Evolutionary conservation across 2,797 vertebrate genomes (phyloP).

Genomic region (Myioborus miniatus): DNA sequence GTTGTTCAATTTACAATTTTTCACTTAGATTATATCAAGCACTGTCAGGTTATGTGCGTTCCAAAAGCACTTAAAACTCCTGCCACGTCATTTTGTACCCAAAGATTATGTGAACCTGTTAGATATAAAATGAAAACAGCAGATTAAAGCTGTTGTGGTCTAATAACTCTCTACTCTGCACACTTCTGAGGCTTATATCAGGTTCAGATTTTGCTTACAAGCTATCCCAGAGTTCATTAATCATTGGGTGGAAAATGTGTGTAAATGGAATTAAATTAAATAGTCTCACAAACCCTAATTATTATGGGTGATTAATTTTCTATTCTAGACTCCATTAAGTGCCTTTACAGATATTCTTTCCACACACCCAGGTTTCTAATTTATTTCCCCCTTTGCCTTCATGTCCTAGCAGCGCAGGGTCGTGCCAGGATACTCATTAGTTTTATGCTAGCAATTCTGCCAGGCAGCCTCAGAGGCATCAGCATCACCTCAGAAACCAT

Average conservation of each 20-base stretch:
- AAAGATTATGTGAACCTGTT: neutral
- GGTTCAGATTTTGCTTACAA: constrained; percentile 48
- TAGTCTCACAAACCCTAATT: constrained; percentile 65
- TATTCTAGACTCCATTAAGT: constrained; percentile 64
- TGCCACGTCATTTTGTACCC: neutral
- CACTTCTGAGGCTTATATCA: constrained; percentile 10
- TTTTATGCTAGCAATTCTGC: constrained; percentile 79
- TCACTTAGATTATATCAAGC: neutral
- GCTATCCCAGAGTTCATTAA: constrained; percentile 23
- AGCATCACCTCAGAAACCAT: constrained; percentile 84
- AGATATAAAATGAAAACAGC: neutral
- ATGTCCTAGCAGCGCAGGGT: constrained; percentile 37
- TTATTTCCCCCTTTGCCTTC: constrained; percentile 51
- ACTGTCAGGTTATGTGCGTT: neutral
- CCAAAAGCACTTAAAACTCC: neutral
- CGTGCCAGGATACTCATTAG: constrained; percentile 85
- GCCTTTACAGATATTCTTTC: constrained; percentile 59
- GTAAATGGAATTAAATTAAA: constrained; percentile 74
- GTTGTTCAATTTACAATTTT: constrained; percentile 41
- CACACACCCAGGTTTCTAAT: constrained; percentile 60
- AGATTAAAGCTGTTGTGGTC: neutral
- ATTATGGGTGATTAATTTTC: constrained; percentile 75
- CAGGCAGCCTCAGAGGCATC: constrained; percentile 79
- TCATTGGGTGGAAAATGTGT: constrained; percentile 67
- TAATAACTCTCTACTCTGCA: neutral